Conservation (phyloP, 2,888 invertebrate species). For the Hyalella azteca region DNA sequence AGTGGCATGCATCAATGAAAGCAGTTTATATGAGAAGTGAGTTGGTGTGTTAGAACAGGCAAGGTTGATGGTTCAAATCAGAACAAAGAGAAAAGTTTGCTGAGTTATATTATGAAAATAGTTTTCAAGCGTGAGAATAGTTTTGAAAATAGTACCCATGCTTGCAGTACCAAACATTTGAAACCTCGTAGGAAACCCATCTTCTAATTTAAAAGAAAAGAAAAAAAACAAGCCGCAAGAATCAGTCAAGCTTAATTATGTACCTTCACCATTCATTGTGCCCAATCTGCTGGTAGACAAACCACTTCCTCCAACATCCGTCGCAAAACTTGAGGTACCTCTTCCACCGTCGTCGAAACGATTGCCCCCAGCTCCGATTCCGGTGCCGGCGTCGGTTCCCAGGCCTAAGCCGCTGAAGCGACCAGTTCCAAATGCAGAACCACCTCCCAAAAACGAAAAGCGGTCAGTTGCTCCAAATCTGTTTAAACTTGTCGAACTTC, state of each 20-base stretch:
- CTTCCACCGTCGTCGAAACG: constrained; percentile 5
- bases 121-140: too few relatives aligned
- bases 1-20: too few relatives aligned
- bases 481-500: not conserved
- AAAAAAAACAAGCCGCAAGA: too few relatives aligned
- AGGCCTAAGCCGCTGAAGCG: constrained; percentile 22
- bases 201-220: too few relatives aligned
- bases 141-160: too few relatives aligned
- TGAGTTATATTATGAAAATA: too few relatives aligned
- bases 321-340: constrained; percentile 26
- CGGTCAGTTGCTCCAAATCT: constrained; percentile 5
- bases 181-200: too few relatives aligned
- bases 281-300: constrained; percentile 26
- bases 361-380: not conserved
- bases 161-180: too few relatives aligned
- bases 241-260: not conserved
- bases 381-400: not conserved
- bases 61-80: too few relatives aligned
- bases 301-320: constrained; percentile 17
- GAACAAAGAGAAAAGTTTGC: too few relatives aligned
- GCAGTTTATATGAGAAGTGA: too few relatives aligned
- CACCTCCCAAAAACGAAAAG: constrained; percentile 19
- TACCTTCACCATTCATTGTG: constrained; percentile 37
- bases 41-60: too few relatives aligned
- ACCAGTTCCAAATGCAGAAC: not conserved